Percentiles rank a stretch among this genome's conserved stretches.
These are phyloP conservation scores for Andrena camellia DNA, from an alignment of 2,888 invertebrate species.

Conservation along the genomic window DNA sequence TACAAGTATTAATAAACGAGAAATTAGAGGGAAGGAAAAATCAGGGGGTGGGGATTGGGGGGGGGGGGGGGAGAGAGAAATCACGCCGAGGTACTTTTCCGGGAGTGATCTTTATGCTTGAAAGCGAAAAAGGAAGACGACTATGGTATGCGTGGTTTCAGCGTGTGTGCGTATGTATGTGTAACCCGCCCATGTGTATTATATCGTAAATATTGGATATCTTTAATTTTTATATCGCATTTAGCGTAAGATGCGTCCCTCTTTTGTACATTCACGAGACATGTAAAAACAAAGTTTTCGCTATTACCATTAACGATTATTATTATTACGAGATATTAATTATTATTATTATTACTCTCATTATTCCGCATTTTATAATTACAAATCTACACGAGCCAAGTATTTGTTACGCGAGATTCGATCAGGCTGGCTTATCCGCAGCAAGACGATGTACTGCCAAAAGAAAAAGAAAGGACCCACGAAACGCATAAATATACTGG, in stretches of 20 bases:
- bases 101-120: constrained; percentile 53
- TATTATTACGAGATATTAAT: constrained; percentile 50
- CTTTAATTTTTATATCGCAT: constrained; percentile 78
- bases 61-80: neutral
- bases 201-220: constrained; percentile 74
- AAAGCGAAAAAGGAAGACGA: constrained; percentile 59
- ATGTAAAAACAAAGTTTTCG: constrained; percentile 78
- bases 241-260: constrained; percentile 68
- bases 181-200: constrained; percentile 69
- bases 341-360: constrained; percentile 62
- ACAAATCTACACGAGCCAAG: constrained; percentile 54
- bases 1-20: constrained; percentile 32
- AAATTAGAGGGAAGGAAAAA: constrained; percentile 6
- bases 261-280: constrained; percentile 81
- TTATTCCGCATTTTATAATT: constrained; percentile 61
- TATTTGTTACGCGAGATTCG: constrained; percentile 70
- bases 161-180: constrained; percentile 60
- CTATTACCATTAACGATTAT: constrained; percentile 68
- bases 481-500: constrained; percentile 70
- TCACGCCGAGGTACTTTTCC: constrained; percentile 36
- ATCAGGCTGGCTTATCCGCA: constrained; percentile 65
- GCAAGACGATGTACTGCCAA: constrained; percentile 72
- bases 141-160: constrained; percentile 58
- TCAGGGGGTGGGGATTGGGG: neutral
- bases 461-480: constrained; percentile 57